These are phyloP conservation scores for silkworm (Bombyx mori) DNA, from an alignment of 1,140 invertebrate species.

Conservation along the genomic window DNA sequence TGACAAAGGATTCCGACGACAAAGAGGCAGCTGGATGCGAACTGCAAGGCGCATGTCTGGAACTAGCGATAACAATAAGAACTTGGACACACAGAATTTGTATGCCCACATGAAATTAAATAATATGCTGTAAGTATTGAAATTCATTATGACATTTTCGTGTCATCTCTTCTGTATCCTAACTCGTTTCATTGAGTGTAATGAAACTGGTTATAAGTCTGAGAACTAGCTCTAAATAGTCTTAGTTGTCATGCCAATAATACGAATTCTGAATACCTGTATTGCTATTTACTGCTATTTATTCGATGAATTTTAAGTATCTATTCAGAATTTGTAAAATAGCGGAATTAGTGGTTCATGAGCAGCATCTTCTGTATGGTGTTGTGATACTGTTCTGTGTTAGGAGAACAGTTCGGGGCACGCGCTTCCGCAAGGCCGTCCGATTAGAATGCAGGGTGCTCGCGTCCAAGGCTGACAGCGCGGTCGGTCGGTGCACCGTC, in stretches of 20 bases:
- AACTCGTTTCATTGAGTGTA: too few species aligned
- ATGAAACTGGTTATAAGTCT: too few species aligned
- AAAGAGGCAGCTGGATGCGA: conserved; percentile 73
- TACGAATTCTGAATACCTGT: too few species aligned
- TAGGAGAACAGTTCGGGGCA: conserved; percentile 52
- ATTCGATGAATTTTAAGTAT: too few species aligned
- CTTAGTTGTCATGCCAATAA: too few species aligned
- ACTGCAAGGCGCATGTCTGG: conserved; percentile 68
- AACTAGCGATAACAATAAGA: conserved; percentile 45
- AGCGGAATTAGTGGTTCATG: too few species aligned
- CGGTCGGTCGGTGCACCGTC: conserved; percentile 59
- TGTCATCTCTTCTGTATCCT: too few species aligned
- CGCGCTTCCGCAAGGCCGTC: conserved; percentile 65
- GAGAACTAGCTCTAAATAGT: too few species aligned
- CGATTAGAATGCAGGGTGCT: conserved; percentile 67
- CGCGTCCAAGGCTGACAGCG: conserved; percentile 60
- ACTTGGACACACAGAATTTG: conserved; percentile 35
- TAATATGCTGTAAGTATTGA: conserved; percentile 62
- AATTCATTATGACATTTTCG: neutral
- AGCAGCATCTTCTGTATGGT: too few species aligned
- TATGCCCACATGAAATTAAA: conserved; percentile 67
- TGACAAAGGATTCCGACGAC: conserved; percentile 71
- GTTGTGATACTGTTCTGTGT: conserved; percentile 36
- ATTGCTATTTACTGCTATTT: too few species aligned
- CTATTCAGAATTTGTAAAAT: too few species aligned